Percentiles rank a stretch among this genome's conserved stretches.
Evolutionary conservation across 2,113 vertebrate genomes (phyloP).

Genomic region (Pomatorhinus ruficollis): DNA sequence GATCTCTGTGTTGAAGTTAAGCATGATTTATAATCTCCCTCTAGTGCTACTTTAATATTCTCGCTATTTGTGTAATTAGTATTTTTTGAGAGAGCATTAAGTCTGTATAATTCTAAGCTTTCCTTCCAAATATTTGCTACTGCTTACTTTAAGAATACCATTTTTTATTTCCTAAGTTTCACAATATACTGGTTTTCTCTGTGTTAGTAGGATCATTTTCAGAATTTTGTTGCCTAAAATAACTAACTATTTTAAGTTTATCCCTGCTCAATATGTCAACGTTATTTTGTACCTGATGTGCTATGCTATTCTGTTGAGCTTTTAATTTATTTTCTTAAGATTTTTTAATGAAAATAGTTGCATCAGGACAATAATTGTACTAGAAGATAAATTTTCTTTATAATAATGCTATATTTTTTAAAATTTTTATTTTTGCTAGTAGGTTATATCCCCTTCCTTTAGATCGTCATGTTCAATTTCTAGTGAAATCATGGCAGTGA

Average conservation of each 20-base stretch:
- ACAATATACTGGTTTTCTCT: fast-evolving
- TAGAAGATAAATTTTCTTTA: background rate
- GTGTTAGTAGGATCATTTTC: background rate
- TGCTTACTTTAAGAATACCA: fast-evolving
- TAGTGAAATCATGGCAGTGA: background rate
- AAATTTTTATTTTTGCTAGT: background rate
- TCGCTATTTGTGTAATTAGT: background rate
- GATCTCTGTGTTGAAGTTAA: background rate
- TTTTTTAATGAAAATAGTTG: background rate
- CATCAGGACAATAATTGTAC: background rate
- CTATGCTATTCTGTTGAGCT: background rate
- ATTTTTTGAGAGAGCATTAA: background rate
- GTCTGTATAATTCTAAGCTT: background rate
- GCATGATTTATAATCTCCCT: background rate
- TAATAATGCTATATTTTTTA: fast-evolving
- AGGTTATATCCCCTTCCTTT: background rate
- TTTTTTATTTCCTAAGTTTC: background rate
- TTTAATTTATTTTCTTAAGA: background rate
- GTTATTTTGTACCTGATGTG: background rate
- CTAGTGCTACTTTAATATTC: background rate
- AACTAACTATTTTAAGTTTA: background rate
- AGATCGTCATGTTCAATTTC: background rate
- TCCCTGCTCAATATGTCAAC: background rate
- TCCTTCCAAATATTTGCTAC: background rate
- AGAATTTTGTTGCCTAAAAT: background rate